Percentiles rank a stretch among this genome's conserved stretches.
These are phyloP conservation scores for Galaxea fascicularis DNA, from an alignment of 92 coral and sea anemone species.

Conservation along the genomic window DNA sequence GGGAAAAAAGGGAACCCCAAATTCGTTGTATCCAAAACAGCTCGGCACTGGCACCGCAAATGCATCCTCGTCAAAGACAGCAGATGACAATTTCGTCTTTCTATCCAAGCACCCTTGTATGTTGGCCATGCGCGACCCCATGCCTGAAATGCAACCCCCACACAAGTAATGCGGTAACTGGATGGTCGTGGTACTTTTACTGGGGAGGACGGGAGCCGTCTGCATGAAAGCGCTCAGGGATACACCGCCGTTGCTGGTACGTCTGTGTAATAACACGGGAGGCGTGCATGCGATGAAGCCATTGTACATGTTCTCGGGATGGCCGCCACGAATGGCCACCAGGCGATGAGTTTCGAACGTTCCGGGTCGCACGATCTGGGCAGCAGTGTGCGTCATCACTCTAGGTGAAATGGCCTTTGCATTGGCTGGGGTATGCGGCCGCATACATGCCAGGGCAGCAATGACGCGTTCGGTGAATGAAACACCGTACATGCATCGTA, in stretches of 20 bases:
- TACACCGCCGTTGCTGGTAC: background rate
- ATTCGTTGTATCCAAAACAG: background rate
- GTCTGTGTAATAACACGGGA: background rate
- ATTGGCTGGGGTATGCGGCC: slow-evolving; percentile 19
- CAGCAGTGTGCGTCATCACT: slow-evolving; percentile 15
- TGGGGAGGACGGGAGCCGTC: slow-evolving; percentile 11
- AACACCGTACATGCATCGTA: background rate
- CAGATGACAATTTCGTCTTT: background rate
- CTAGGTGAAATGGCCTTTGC: background rate
- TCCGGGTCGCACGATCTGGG: slow-evolving; percentile 7
- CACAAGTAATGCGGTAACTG: slow-evolving; percentile 21
- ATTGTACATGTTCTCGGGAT: slow-evolving; percentile 10
- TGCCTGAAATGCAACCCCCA: background rate
- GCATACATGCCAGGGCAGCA: background rate
- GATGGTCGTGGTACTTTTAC: background rate
- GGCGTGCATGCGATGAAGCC: slow-evolving; percentile 6
- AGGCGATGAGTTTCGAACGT: slow-evolving; percentile 16
- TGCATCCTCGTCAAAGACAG: slow-evolving; percentile 8
- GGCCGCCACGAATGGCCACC: background rate
- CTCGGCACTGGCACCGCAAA: slow-evolving; percentile 21
- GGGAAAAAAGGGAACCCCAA: slow-evolving; percentile 14
- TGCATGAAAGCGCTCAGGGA: slow-evolving; percentile 2
- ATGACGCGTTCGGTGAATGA: slow-evolving; percentile 3
- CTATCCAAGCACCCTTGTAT: slow-evolving; percentile 16
- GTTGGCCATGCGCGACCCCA: slow-evolving; percentile 37